Evolutionary conservation across 2,113 vertebrate species (phyloP).

Genomic region (Oxyruncus cristatus): DNA sequence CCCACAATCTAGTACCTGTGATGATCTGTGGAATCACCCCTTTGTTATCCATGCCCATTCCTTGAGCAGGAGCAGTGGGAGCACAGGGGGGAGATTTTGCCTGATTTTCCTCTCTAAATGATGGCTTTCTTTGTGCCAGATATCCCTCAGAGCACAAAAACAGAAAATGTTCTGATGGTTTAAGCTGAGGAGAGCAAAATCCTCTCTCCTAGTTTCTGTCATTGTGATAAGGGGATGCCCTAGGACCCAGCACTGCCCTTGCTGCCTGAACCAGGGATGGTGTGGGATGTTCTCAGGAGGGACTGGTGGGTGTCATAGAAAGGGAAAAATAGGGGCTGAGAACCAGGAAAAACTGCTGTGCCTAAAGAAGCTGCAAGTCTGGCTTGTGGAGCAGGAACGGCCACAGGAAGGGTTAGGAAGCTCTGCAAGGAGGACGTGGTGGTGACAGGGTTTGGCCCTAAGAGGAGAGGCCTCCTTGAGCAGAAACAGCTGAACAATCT

Average conservation of each 20-base stretch:
- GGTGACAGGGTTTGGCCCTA: neutral
- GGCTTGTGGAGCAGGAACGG: neutral
- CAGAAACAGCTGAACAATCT: neutral
- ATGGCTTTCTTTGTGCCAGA: neutral
- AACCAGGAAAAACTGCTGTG: neutral
- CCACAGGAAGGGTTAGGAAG: neutral
- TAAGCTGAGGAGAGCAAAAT: neutral
- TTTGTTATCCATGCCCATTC: neutral
- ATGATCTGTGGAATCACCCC: neutral
- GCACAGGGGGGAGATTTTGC: neutral
- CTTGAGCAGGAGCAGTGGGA: neutral
- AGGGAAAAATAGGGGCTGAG: neutral
- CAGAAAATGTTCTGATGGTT: neutral
- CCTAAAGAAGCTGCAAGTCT: neutral
- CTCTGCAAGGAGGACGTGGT: fast-evolving
- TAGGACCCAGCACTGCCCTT: neutral
- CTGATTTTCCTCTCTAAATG: neutral
- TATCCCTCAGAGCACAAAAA: neutral
- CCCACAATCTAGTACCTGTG: neutral
- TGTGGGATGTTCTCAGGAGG: neutral
- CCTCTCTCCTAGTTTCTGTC: neutral
- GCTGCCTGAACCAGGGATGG: neutral
- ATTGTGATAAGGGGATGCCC: neutral
- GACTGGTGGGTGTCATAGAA: fast-evolving
- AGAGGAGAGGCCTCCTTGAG: neutral